Percentiles rank a stretch among this genome's conserved stretches.
These are phyloP conservation scores for Catamblyrhynchus diadema DNA, from an alignment of 2,797 vertebrate genomes.

Conservation along the genomic window DNA sequence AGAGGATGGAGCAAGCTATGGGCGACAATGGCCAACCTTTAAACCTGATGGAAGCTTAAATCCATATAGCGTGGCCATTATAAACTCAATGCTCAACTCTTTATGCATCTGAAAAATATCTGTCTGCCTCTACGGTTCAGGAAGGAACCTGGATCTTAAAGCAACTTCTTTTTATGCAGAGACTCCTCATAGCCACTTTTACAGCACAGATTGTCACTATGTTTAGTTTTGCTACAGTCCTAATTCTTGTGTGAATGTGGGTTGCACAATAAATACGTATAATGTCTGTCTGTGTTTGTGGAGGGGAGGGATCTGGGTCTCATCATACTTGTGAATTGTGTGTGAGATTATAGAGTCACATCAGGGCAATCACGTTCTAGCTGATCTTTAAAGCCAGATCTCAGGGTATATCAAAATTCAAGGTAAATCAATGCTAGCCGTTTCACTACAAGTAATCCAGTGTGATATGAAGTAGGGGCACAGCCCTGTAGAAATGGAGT, in stretches of 20 bases:
- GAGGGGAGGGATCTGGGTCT: not conserved
- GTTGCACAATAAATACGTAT: not conserved
- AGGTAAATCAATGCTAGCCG: not conserved
- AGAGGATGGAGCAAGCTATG: fast-evolving
- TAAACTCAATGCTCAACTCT: not conserved
- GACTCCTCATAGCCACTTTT: not conserved
- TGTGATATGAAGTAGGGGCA: fast-evolving
- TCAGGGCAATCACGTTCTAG: not conserved
- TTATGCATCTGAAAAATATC: not conserved
- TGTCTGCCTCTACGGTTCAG: not conserved
- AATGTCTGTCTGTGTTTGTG: not conserved
- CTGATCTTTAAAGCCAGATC: not conserved
- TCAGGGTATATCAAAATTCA: not conserved
- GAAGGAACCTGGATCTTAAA: not conserved
- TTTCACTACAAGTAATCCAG: not conserved
- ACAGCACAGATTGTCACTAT: not conserved
- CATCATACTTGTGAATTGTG: not conserved
- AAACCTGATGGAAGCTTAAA: not conserved
- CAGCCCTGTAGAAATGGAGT: not conserved
- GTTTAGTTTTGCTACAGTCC: not conserved
- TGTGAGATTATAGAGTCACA: not conserved
- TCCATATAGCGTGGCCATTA: not conserved
- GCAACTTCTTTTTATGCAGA: not conserved
- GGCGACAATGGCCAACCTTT: not conserved
- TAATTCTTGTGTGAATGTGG: not conserved